Conservation (phyloP, 2,888 invertebrate genomes). For the Eulithis prunata region DNA sequence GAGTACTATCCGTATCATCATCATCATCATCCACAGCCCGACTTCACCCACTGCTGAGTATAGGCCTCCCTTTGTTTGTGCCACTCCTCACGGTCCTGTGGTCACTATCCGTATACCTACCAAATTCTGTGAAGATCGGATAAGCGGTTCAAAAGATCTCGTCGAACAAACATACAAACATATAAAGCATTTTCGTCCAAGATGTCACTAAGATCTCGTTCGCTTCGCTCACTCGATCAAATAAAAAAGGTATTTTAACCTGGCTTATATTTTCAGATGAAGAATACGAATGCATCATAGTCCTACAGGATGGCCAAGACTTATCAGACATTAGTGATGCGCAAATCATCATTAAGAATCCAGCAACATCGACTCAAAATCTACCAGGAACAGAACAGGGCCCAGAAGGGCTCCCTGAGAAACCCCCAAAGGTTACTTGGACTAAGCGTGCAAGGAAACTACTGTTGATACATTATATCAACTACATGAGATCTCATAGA, state of each 20-base stretch:
- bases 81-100: too few relatives aligned
- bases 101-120: too few relatives aligned
- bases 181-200: too few relatives aligned
- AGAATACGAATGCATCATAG: slow-evolving; percentile 76
- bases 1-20: too few relatives aligned
- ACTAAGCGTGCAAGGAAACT: slow-evolving; percentile 62
- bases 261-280: slow-evolving; percentile 67
- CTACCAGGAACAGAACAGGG: slow-evolving; percentile 15
- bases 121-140: too few relatives aligned
- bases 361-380: slow-evolving; percentile 21
- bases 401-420: slow-evolving; percentile 27
- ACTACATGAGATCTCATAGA: slow-evolving; percentile 62
- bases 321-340: slow-evolving; percentile 53
- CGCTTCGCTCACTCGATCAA: too few relatives aligned
- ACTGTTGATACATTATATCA: slow-evolving; percentile 62
- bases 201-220: too few relatives aligned
- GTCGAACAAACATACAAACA: too few relatives aligned
- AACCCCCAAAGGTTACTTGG: slow-evolving; percentile 53
- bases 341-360: slow-evolving; percentile 51
- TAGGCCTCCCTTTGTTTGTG: too few relatives aligned
- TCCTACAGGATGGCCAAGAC: slow-evolving; percentile 72
- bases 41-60: too few relatives aligned
- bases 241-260: background rate
- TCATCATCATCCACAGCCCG: too few relatives aligned
- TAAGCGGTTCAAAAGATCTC: too few relatives aligned